Base-by-base conservation (phyloP, 2,888 invertebrate genomes). In the Pollenia griseotomentosa region DNA sequence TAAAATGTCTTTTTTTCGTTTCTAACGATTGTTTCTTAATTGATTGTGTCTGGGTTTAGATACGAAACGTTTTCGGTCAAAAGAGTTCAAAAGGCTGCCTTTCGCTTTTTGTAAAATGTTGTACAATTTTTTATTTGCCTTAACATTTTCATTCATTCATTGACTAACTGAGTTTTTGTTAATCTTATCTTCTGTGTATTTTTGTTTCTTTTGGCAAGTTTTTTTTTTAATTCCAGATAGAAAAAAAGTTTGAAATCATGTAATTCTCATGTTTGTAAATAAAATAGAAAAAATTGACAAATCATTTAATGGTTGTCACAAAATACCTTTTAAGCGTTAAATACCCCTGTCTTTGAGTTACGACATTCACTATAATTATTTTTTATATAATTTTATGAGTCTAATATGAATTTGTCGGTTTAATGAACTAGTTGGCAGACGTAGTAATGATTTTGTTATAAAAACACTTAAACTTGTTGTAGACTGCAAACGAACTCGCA, bases 241-340 rank as follows among this genome's bases (percentile, higher is more conserved):
- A 19, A 48, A 44, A 57, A 59, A 59, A 48, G 2, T n/a, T n/a
- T 51, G 42, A 51, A 70, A 63, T 71, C 71, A 63, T 53, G 55
- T 53, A 33, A 66, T 73, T 66, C 46, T 74, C 19, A 57, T 44
- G 81, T 82, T 57, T 66, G 33, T 66, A 10, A 53, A 53, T 33
- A 42, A 61, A 44, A 66, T 74, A 68, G 14, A 33, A 78, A 73
- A 33, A 66, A 63, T 79, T 82, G 82, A 82, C 77, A 68, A 85
- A 79, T 81, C 74, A 74, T 74, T 83, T 70, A 83, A 79, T 75
- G 51, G 68, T 51, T 68, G 86, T 63, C 83, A 75, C 53, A 68
- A 70, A 83, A 70, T 63, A 53, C 51, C 46, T 61, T 77, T 83
- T 46, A 70, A 55, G 33, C 61, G 14, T 70, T 68, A 59, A 59